Evolutionary conservation across 2,888 invertebrate species (phyloP).

Genomic region (Biston stratarius): DNA sequence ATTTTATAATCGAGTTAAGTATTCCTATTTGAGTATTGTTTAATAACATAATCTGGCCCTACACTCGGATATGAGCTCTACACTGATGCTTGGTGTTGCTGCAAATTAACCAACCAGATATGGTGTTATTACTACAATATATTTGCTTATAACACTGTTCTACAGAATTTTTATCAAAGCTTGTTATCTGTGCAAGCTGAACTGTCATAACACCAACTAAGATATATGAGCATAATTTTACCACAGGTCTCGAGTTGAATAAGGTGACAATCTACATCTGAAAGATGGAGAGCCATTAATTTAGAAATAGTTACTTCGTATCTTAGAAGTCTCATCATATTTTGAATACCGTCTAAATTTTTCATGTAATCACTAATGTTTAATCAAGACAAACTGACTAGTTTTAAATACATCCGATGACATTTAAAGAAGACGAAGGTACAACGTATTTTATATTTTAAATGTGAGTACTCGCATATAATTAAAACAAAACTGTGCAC

Average conservation of each 20-base stretch:
- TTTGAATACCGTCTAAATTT: no score
- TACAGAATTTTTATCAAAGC: slow-evolving; percentile 45
- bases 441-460: no score
- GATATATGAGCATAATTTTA: not conserved
- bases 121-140: slow-evolving; percentile 28
- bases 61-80: slow-evolving; percentile 30
- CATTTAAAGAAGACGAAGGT: no score
- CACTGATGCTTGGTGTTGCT: slow-evolving; percentile 28
- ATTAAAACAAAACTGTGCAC: no score
- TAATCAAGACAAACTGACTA: no score
- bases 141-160: slow-evolving; percentile 34
- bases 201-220: slow-evolving; percentile 26
- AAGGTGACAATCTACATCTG: slow-evolving; percentile 5
- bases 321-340: no score
- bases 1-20: slow-evolving; percentile 11
- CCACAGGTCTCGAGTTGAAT: not conserved
- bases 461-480: no score
- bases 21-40: slow-evolving; percentile 43
- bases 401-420: no score
- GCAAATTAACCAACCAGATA: slow-evolving; percentile 34
- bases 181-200: slow-evolving; percentile 39
- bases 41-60: slow-evolving; percentile 43
- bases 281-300: not conserved
- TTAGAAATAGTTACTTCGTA: not conserved
- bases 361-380: no score